Base-by-base conservation (phyloP, 2,113 vertebrate genomes). In the Tachysurus fulvidraco region DNA sequence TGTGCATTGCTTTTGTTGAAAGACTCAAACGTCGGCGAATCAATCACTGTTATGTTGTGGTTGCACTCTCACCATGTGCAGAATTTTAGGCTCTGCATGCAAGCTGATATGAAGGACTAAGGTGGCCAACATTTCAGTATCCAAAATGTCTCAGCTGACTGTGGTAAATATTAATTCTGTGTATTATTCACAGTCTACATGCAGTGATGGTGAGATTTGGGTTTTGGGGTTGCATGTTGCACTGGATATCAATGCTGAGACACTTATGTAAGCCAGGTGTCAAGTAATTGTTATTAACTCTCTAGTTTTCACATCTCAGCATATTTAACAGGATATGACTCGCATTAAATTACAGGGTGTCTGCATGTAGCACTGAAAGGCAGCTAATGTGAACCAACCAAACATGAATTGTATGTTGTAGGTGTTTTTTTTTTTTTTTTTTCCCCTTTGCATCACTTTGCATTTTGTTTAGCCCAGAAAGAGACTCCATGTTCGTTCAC, bases 261-360 rank as follows among this genome's bases (percentile, higher is more conserved):
- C 0, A 23, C 81, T 65, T 65, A 8, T 52, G 16, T 65, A 50
- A 28, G 23, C 36, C 60, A 83, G 44, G 59, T 65, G 60, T 44
- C 41, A 16, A 52, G 81, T 65, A 81, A 41, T 81, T 19, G 25
- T 83, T 64, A n/a, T 81, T 25, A n/a, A 25, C 57, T 46, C 12
- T 83, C 10, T 28, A 44, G 60, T 83, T 25, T 17, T 65, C 13
- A 30, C 57, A 25, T 65, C 59, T 41, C 10, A 28, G 60, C 59
- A 46, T 41, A 82, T 62, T 82, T 46, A 82, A 82, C 59, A 64
- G 59, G 81, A 17, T 19, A 41, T 60, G 78, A 59, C 78, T 60
- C 55, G 23, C 0, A 5, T 13, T 4, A 80, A 65, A 82, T 82
- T 64, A 65, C n/a, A 65, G 41, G 81, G 23, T 82, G 59, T 82